phyloP scores from a whole-genome alignment of 2,888 invertebrate genomes.

The Stenichneumon culpator region DNA sequence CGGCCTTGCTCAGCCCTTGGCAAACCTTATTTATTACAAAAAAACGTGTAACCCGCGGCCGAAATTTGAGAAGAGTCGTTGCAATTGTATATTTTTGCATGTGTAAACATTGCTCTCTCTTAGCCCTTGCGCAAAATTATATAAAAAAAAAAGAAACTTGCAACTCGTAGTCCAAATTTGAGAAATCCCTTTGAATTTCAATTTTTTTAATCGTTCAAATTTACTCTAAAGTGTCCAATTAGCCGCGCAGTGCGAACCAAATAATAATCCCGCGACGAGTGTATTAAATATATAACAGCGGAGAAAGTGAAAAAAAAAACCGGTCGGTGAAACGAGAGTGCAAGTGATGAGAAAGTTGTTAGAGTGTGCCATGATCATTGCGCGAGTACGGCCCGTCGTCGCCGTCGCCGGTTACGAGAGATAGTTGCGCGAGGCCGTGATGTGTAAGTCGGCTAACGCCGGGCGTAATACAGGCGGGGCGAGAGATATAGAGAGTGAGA shows the following conservation, averaged over 20 bases:
- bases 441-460: slow-evolving; percentile 42
- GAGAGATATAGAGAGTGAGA: slow-evolving; percentile 20
- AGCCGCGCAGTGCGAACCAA: too few relatives aligned
- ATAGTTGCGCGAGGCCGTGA: slow-evolving; percentile 58
- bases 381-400: slow-evolving; percentile 19
- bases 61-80: too few relatives aligned
- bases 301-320: slow-evolving; percentile 45
- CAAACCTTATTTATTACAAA: background rate
- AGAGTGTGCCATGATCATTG: slow-evolving; percentile 27
- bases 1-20: background rate
- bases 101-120: too few relatives aligned
- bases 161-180: too few relatives aligned
- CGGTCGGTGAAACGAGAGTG: slow-evolving; percentile 67
- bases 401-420: slow-evolving; percentile 53
- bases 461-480: slow-evolving; percentile 22
- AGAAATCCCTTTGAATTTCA: too few relatives aligned
- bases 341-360: slow-evolving; percentile 65
- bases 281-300: background rate
- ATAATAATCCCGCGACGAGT: too few relatives aligned
- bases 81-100: too few relatives aligned
- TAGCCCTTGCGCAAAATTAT: background rate
- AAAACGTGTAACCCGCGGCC: too few relatives aligned
- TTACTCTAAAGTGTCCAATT: too few relatives aligned
- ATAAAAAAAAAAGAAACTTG: background rate
- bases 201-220: too few relatives aligned